Base-by-base conservation (phyloP, 2,797 vertebrate genomes). In the Agapornis canus region DNA sequence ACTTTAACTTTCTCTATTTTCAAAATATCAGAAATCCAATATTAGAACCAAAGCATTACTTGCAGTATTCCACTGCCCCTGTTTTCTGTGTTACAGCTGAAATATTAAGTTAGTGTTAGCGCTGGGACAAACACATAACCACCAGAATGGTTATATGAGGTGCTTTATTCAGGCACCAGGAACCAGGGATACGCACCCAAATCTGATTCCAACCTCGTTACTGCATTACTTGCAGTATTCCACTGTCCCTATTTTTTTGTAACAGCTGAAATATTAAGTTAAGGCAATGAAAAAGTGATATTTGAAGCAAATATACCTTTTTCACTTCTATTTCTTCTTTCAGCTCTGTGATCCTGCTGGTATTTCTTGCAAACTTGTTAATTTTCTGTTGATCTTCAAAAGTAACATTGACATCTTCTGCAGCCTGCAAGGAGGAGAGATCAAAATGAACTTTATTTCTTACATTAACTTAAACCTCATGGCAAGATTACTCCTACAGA, bases 301-400 rank as follows among this genome's bases (percentile, higher is more conserved):
- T n/a, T 15, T 56, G 17, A 86, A n/a, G 26, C 21, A 60, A 78
- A 19, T 1, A 88, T 98, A 99, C 99, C 97, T 99, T 99, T 97
- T 99, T 99, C 15, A 98, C 97, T 80, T 99, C 99, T 63, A 99
- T 99, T 98, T 99, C 99, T 92, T 99, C 99, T 94, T 99, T 99
- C 20, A 99, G 97, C 96, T 99, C 99, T 3, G 98, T 98, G 97
- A 99, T 98, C 90, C 99, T 98, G 96, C 97, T 99, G 39, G 99
- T 99, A 83, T 99, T 99, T 95, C 99, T 98, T 32, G 99, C 99
- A 94, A 99, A 99, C 79, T 99, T 99, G 92, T 99, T 99, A 91
- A 99, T 99, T 97, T 99, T 99, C 96, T 99, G 99, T 52, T 99
- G 99, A 95, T 99, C 99, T 97, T 99, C 99, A 84, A 99, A 99